phyloP scores from a whole-genome alignment of 2,797 vertebrate species.

The Poliocrania exsul region DNA sequence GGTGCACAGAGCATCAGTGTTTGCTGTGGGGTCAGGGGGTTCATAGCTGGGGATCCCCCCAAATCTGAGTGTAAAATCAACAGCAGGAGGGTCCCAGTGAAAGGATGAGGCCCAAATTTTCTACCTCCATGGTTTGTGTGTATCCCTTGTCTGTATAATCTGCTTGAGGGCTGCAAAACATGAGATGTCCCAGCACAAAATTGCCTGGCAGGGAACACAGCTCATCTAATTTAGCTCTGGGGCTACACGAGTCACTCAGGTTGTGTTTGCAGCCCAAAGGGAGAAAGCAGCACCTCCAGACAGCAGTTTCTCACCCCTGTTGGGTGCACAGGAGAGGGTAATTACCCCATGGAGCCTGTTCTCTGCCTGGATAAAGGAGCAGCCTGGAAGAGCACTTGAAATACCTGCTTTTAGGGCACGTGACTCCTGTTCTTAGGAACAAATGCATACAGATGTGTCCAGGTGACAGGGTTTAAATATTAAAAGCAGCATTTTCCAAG shows the following conservation, averaged over 20 bases:
- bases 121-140: too few species aligned
- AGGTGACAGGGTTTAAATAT: neutral
- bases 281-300: slow-evolving; percentile 8
- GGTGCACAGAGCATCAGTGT: too few species aligned
- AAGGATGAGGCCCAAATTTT: neutral
- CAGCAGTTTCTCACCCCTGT: neutral
- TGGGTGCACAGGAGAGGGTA: neutral
- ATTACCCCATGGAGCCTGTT: neutral
- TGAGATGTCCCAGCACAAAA: neutral
- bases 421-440: neutral
- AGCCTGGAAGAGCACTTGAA: neutral
- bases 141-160: neutral
- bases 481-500: neutral
- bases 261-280: neutral
- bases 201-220: neutral
- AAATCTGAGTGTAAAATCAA: neutral
- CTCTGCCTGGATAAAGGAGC: neutral
- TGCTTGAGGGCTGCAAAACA: neutral
- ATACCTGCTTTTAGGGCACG: neutral
- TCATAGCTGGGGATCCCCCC: neutral
- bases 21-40: neutral
- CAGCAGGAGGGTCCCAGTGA: neutral
- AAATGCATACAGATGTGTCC: neutral
- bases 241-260: neutral
- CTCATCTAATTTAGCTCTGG: neutral